Evolutionary conservation across 92 coral and sea anemone species (phyloP).

Genomic region (Montipora capitata): DNA sequence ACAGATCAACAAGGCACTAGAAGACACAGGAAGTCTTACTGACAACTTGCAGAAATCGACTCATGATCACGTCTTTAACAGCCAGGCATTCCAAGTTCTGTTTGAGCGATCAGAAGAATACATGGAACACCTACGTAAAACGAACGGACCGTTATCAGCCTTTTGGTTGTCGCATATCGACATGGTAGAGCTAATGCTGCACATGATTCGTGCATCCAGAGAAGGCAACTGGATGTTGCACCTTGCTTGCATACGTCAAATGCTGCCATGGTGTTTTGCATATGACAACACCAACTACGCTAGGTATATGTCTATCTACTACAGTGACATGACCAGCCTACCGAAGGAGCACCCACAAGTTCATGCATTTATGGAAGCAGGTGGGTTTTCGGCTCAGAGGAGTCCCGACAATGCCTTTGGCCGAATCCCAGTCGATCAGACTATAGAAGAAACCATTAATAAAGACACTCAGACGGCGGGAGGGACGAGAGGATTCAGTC

Average conservation of each 20-base stretch:
- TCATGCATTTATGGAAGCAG: slow-evolving; percentile 26
- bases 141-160: slow-evolving; percentile 38
- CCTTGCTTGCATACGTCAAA: slow-evolving; percentile 67
- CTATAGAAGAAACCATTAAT: slow-evolving; percentile 51
- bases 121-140: slow-evolving; percentile 45
- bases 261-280: slow-evolving; percentile 81
- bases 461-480: no score
- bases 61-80: slow-evolving; percentile 27
- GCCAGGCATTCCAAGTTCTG: slow-evolving; percentile 23
- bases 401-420: slow-evolving; percentile 54
- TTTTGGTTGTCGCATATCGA: slow-evolving; percentile 77
- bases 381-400: slow-evolving; percentile 68
- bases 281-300: slow-evolving; percentile 72
- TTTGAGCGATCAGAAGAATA: slow-evolving; percentile 37
- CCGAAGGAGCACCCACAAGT: slow-evolving; percentile 60
- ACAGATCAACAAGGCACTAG: slow-evolving; percentile 21
- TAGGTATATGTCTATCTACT: slow-evolving; percentile 44
- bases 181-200: slow-evolving; percentile 67
- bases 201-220: slow-evolving; percentile 64
- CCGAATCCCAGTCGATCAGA: slow-evolving; percentile 54
- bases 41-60: slow-evolving; percentile 22
- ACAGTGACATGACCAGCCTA: slow-evolving; percentile 53
- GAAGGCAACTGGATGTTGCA: slow-evolving; percentile 78
- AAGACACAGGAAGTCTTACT: slow-evolving; percentile 12
- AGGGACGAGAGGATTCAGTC: no score